phyloP scores from a whole-genome alignment of 2,797 vertebrate species.

The Fratercula arctica region DNA sequence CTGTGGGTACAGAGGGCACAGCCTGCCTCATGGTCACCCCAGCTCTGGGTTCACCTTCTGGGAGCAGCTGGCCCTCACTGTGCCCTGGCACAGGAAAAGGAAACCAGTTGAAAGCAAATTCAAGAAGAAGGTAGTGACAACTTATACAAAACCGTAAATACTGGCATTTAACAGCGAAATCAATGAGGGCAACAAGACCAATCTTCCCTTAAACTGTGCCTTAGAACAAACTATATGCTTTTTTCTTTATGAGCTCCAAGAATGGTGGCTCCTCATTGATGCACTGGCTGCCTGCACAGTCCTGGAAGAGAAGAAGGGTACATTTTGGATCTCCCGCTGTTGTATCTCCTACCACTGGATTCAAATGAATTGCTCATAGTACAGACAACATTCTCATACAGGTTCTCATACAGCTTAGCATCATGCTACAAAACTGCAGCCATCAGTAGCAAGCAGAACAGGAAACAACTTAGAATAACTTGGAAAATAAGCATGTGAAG shows the following conservation, averaged over 20 bases:
- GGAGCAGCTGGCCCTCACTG: fast-evolving
- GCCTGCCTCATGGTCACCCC: not conserved
- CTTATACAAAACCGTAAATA: not conserved
- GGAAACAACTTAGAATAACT: not conserved
- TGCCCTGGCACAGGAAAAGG: not conserved
- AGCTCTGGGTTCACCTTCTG: not conserved
- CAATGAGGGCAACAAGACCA: not conserved
- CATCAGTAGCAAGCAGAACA: not conserved
- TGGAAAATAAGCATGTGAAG: not conserved
- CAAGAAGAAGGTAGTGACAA: not conserved
- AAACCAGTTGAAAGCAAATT: not conserved
- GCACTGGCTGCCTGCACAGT: not conserved
- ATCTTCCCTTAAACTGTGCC: not conserved
- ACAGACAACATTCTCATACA: not conserved
- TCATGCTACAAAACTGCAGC: not conserved
- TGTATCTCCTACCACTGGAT: not conserved
- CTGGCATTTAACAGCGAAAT: not conserved
- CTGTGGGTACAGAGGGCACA: too few relatives aligned
- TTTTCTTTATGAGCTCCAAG: not conserved
- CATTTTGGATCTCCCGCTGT: not conserved
- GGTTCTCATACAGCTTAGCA: not conserved
- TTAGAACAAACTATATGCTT: not conserved
- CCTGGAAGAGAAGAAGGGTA: not conserved
- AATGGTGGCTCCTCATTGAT: not conserved
- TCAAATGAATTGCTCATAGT: not conserved